A percentile compares a stretch with the other conserved stretches of the same genome.
phyloP scores from a whole-genome alignment of 2,888 invertebrate genomes.

The Phyllotreta striolata region DNA sequence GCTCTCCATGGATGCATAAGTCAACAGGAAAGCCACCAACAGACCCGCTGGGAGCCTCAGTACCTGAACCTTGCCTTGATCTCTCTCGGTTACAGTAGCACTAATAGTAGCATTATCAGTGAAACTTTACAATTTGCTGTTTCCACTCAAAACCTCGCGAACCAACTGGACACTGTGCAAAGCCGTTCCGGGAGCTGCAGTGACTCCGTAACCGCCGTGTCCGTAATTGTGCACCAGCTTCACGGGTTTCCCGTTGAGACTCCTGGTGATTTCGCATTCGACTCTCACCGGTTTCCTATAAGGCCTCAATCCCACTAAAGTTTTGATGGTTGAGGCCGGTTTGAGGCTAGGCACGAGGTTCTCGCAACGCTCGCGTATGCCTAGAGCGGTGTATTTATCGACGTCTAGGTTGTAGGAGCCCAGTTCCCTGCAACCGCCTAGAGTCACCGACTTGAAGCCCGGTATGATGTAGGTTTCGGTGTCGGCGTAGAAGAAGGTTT shows the following conservation, averaged over 20 bases:
- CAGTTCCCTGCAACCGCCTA: conserved; percentile 87
- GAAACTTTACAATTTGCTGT: conserved; percentile 54
- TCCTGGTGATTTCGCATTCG: conserved; percentile 66
- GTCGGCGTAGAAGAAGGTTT: conserved; percentile 87
- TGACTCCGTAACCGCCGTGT: conserved; percentile 93
- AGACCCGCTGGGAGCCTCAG: neutral
- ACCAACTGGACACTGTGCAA: conserved; percentile 77
- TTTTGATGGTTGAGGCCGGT: conserved; percentile 68
- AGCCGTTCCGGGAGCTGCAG: conserved; percentile 88
- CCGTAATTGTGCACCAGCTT: conserved; percentile 93
- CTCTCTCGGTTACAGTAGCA: neutral
- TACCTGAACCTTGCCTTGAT: neutral
- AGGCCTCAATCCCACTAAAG: conserved; percentile 84
- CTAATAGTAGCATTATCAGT: neutral
- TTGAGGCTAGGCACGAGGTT: conserved; percentile 75
- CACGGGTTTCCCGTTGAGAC: conserved; percentile 59
- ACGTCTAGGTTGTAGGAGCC: conserved; percentile 75
- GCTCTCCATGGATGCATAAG: too few species aligned
- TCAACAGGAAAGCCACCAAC: neutral
- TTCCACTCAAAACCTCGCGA: conserved; percentile 63
- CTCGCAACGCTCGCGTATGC: conserved; percentile 81
- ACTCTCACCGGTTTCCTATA: conserved; percentile 78
- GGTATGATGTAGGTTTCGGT: conserved; percentile 88
- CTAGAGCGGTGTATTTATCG: conserved; percentile 75
- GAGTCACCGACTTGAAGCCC: conserved; percentile 74